These are phyloP conservation scores for Polia nebulosa DNA, from an alignment of 2,888 invertebrate species.

Conservation along the genomic window DNA sequence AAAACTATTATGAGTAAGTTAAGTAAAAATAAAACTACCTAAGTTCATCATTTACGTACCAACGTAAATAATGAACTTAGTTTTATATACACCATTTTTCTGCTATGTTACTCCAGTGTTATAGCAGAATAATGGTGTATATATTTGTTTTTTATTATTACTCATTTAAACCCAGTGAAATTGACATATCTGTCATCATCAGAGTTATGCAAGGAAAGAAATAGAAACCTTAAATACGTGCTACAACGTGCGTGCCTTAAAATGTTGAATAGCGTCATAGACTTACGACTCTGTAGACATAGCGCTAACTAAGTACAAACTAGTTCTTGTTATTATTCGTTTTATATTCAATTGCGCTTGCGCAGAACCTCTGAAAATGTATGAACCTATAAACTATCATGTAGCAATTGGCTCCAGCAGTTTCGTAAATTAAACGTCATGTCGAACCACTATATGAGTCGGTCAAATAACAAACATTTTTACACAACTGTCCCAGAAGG, in stretches of 20 bases:
- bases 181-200: slow-evolving; percentile 68
- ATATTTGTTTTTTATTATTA: slow-evolving; percentile 22
- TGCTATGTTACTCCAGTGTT: too few species aligned
- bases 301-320: slow-evolving; percentile 15
- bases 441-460: slow-evolving; percentile 39
- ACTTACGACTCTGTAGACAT: slow-evolving; percentile 43
- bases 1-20: slow-evolving; percentile 3
- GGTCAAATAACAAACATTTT: slow-evolving; percentile 21
- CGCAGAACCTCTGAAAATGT: slow-evolving; percentile 30
- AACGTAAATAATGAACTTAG: too few species aligned
- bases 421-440: slow-evolving; percentile 45
- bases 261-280: slow-evolving; percentile 55
- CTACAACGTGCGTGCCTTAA: slow-evolving; percentile 70
- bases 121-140: neutral
- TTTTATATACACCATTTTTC: too few species aligned
- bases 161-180: slow-evolving; percentile 62
- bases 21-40: neutral
- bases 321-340: slow-evolving; percentile 28
- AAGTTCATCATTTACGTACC: neutral
- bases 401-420: slow-evolving; percentile 44
- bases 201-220: slow-evolving; percentile 71
- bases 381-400: slow-evolving; percentile 43
- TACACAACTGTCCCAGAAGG: too few species aligned
- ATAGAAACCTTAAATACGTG: slow-evolving; percentile 76
- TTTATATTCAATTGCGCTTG: slow-evolving; percentile 38